Evolutionary conservation across 2,113 vertebrate species (phyloP), one percentile per base, ranked within the genome.

Genomic region (Chroicocephalus ridibundus): DNA sequence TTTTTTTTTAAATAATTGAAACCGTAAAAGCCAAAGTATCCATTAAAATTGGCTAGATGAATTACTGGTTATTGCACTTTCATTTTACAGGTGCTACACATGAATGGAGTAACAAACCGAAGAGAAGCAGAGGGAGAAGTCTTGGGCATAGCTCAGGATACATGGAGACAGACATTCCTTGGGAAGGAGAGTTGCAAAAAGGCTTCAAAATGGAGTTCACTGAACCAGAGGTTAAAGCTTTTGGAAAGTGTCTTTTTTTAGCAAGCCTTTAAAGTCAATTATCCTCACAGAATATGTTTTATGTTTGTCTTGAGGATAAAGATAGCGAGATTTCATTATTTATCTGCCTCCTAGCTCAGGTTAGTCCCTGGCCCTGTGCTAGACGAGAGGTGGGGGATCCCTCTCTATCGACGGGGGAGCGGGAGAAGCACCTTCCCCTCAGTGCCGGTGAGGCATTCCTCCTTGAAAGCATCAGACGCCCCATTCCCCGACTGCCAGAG

Each of bases 121-220:
- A 83, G 51, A 86, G 69, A 91, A 86, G 11, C 36, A 55, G 47
- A 68, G 51, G 1, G 1, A 94, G 65, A 40, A 75, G 27, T 75
- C 72, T 92, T 75, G 44, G 86, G 74, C 31, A 29, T 61, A 91
- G 86, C 65, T 78, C 44, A 46, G 69, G 65, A 79, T 81, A 84
- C 24, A 68, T 2, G 10, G 46, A 93, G 49, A 88, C 66, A 92
- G 61, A 61, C 51, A 84, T 80, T 77, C 69, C 58, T 64, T 32
- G 92, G 87, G 95, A 94, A 69, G 61, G 38, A 74, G n/a, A 87
- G 74, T 57, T 93, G 91, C 86, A 94, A 95, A 94, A 94, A 94
- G 77, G 54, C 93, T 72, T 94, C 81, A 82, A 91, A 89, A 94
- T 82, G 57, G 86, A 95, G 77, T 85, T 94, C 83, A 89, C 54